A percentile compares a stretch with the other conserved stretches of the same genome.
These are phyloP conservation scores for Brachirus orientalis DNA, from an alignment of 2,113 vertebrate species.

Conservation along the genomic window DNA sequence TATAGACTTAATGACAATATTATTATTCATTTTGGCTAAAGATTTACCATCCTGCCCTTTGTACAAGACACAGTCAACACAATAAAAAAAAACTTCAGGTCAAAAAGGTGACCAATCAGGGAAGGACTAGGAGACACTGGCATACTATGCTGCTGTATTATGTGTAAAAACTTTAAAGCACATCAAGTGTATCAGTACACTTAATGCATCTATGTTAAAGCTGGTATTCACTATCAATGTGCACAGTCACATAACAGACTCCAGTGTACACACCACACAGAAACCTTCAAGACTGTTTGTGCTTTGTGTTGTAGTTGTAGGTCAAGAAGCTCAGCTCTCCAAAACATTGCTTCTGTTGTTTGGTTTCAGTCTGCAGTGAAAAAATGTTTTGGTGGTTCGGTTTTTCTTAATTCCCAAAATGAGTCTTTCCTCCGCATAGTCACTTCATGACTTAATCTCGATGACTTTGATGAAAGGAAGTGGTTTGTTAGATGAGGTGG, in stretches of 20 bases:
- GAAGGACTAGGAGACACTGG: conserved; percentile 3
- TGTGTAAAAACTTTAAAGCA: conserved; percentile 28
- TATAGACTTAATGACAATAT: conserved; percentile 4
- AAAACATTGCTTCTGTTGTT: conserved; percentile 8
- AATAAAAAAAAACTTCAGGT: conserved; percentile 12
- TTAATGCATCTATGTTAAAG: conserved; percentile 32
- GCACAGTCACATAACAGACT: not conserved
- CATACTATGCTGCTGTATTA: conserved; percentile 3
- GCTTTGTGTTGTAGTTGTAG: conserved; percentile 15
- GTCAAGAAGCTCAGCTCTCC: conserved; percentile 10
- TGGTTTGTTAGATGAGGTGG: conserved; percentile 82
- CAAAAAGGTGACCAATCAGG: conserved; percentile 9
- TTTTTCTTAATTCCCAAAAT: not conserved
- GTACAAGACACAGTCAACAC: conserved; percentile 5
- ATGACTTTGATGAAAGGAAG: conserved; percentile 92
- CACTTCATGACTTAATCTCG: conserved; percentile 85
- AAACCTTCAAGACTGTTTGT: conserved; percentile 42
- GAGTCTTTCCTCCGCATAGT: not conserved
- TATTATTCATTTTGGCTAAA: conserved; percentile 18
- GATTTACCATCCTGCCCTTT: conserved; percentile 8
- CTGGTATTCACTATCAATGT: conserved; percentile 1
- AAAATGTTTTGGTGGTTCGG: not conserved
- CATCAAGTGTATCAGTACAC: conserved; percentile 7
- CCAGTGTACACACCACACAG: not conserved
- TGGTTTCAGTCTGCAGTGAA: conserved; percentile 33